These are phyloP conservation scores for Montipora foliosa DNA, from an alignment of 64 coral and sea anemone species.

Conservation along the genomic window DNA sequence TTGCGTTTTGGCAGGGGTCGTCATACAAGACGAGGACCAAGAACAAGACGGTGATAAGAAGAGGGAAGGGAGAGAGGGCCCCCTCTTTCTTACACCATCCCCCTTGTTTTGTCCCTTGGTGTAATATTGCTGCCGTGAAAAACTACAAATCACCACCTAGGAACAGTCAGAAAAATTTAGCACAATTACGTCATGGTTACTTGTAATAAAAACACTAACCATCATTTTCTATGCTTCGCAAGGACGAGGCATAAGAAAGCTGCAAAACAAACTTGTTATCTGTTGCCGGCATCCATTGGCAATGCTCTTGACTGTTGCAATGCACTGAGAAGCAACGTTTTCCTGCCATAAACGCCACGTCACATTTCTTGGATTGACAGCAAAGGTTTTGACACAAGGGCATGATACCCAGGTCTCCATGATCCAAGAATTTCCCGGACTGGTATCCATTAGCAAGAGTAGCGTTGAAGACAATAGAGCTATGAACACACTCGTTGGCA, in stretches of 20 bases:
- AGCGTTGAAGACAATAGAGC: constrained; percentile 83
- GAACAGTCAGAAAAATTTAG: too few species aligned
- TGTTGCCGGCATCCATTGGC: constrained; percentile 73
- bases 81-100: too few species aligned
- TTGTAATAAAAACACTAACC: neutral
- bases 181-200: neutral
- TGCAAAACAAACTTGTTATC: constrained; percentile 58
- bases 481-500: constrained; percentile 55
- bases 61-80: too few species aligned
- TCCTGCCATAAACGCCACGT: constrained; percentile 87
- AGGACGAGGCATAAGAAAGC: constrained; percentile 74
- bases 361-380: constrained; percentile 63
- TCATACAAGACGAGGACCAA: too few species aligned
- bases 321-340: constrained; percentile 73
- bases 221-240: constrained; percentile 31
- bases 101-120: too few species aligned
- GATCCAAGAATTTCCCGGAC: constrained; percentile 71
- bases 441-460: constrained; percentile 63
- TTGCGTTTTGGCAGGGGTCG: too few species aligned
- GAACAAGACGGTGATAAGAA: neutral
- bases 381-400: constrained; percentile 69
- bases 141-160: too few species aligned
- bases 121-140: too few species aligned
- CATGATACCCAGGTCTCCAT: constrained; percentile 68
- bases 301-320: constrained; percentile 55